These are phyloP conservation scores for Pygocentrus nattereri DNA, from an alignment of 2,797 vertebrate genomes.

Conservation along the genomic window DNA sequence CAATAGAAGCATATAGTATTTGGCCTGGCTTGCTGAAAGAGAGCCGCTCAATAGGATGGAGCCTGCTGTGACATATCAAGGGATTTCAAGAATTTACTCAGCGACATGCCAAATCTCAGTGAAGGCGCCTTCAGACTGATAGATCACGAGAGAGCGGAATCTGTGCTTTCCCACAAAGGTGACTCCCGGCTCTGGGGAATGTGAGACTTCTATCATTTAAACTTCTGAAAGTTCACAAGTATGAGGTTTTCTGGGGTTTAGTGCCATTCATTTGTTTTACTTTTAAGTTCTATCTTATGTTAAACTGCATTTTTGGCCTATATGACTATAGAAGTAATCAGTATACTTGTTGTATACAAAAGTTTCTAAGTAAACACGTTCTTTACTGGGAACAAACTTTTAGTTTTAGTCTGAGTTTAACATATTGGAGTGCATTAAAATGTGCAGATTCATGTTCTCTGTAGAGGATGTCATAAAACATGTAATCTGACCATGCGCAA, in stretches of 20 bases:
- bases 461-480: too few relatives aligned
- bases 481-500: too few relatives aligned
- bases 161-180: slow-evolving; percentile 18
- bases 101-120: slow-evolving; percentile 9
- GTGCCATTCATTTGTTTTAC: neutral
- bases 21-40: neutral
- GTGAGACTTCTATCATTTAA: neutral
- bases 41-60: neutral
- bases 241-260: neutral
- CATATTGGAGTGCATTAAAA: too few relatives aligned
- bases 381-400: too few relatives aligned
- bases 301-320: neutral
- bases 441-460: too few relatives aligned
- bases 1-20: neutral
- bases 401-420: too few relatives aligned
- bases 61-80: slow-evolving; percentile 4
- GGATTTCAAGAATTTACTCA: slow-evolving; percentile 12
- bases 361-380: too few relatives aligned
- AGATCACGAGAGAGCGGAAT: slow-evolving; percentile 6
- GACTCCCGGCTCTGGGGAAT: neutral
- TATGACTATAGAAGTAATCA: neutral
- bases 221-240: neutral
- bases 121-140: slow-evolving; percentile 8
- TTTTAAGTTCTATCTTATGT: neutral
- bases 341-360: neutral